Evolutionary conservation across 2,797 vertebrate genomes (phyloP).

Genomic region (Syngnathus rostellatus): DNA sequence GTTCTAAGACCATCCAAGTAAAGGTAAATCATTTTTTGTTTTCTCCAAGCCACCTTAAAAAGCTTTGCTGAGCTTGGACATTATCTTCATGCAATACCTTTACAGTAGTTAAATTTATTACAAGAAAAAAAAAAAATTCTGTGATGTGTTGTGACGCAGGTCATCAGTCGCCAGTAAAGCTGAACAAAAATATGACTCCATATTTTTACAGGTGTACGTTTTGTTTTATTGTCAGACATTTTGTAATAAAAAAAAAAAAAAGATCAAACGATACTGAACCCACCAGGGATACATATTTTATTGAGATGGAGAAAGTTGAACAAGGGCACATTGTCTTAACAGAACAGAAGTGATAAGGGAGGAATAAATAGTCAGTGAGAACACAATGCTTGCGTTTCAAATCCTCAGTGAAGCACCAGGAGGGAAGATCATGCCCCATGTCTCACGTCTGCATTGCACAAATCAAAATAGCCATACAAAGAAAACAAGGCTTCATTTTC

Average conservation of each 20-base stretch:
- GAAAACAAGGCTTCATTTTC: background rate
- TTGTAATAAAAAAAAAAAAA: slow-evolving; percentile 72
- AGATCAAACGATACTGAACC: slow-evolving; percentile 24
- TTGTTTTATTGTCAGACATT: slow-evolving; percentile 68
- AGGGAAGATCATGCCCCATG: slow-evolving; percentile 28
- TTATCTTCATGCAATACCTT: background rate
- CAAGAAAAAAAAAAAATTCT: background rate
- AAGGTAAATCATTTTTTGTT: slow-evolving; percentile 20
- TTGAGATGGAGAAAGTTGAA: slow-evolving; percentile 44
- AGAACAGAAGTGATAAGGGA: slow-evolving; percentile 25
- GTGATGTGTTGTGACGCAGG: background rate
- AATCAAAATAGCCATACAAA: slow-evolving; percentile 27
- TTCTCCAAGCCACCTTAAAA: slow-evolving; percentile 20
- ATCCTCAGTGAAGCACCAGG: slow-evolving; percentile 16
- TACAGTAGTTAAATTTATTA: background rate
- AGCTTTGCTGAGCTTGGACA: slow-evolving; percentile 16
- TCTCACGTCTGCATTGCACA: slow-evolving; percentile 38
- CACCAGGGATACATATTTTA: slow-evolving; percentile 22
- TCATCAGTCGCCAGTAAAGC: slow-evolving; percentile 24
- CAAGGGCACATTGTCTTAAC: slow-evolving; percentile 30
- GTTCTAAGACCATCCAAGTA: background rate
- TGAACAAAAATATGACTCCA: slow-evolving; percentile 42
- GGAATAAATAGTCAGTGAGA: slow-evolving; percentile 30
- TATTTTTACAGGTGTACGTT: slow-evolving; percentile 52
- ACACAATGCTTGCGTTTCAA: slow-evolving; percentile 1